Conservation (phyloP, 1,140 invertebrate genomes). For the Apis laboriosa region DNA sequence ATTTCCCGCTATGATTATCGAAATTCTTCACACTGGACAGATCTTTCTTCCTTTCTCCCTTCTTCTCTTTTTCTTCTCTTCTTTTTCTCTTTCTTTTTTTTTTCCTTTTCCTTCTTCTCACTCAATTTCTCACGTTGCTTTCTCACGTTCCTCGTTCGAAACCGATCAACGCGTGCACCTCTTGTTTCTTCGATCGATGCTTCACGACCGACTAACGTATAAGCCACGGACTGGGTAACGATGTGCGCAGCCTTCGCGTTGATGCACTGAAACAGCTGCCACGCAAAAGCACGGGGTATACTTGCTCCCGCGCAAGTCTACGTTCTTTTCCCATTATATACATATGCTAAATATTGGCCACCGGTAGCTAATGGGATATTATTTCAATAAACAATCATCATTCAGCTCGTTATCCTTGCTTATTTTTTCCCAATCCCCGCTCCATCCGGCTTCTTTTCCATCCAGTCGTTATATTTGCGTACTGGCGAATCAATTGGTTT, state of each 20-base stretch:
- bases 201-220: constrained; percentile 53
- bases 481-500: neutral
- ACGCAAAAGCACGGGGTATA: constrained; percentile 68
- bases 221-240: constrained; percentile 27
- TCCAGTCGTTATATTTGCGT: neutral
- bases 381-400: constrained; percentile 18
- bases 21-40: neutral
- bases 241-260: constrained; percentile 32
- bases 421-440: neutral
- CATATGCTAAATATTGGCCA: constrained; percentile 57
- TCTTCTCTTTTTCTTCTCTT: neutral
- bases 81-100: neutral
- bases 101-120: no score
- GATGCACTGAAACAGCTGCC: constrained; percentile 36
- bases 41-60: neutral
- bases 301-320: constrained; percentile 53
- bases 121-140: neutral
- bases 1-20: neutral
- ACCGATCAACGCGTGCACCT: constrained; percentile 18
- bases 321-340: constrained; percentile 11
- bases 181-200: constrained; percentile 34
- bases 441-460: neutral
- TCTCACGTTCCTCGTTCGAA: neutral
- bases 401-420: constrained; percentile 8
- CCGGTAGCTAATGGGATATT: neutral